phyloP scores from a whole-genome alignment of 1,140 invertebrate species.

The Globodera ellingtonae region DNA sequence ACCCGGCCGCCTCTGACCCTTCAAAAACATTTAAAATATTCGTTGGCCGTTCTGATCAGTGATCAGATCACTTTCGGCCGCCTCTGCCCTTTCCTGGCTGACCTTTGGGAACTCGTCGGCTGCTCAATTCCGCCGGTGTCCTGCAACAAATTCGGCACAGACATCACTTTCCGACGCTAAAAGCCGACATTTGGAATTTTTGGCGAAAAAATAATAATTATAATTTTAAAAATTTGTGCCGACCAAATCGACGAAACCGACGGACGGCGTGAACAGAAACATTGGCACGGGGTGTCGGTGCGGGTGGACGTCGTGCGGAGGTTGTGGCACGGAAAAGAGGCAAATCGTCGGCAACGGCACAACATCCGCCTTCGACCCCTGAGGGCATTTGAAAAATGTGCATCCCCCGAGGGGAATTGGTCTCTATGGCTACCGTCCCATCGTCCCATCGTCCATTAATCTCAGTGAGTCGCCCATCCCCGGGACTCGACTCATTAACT shows the following conservation, averaged over 20 bases:
- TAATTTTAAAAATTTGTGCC: neutral
- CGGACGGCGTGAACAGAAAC: conserved; percentile 28
- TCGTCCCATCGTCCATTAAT: neutral
- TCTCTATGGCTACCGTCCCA: neutral
- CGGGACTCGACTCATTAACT: neutral
- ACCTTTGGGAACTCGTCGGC: neutral
- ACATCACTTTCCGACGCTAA: conserved; percentile 11
- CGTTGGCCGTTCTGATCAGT: neutral
- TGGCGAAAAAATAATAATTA: neutral
- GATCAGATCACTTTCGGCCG: neutral
- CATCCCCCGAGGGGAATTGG: neutral
- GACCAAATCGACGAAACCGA: conserved; percentile 25
- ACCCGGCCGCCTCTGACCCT: neutral
- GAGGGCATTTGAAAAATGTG: neutral
- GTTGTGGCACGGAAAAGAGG: neutral
- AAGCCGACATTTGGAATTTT: neutral
- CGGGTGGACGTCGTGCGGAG: neutral
- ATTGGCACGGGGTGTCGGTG: neutral
- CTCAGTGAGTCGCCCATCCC: neutral
- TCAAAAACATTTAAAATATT: neutral
- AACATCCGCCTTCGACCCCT: neutral
- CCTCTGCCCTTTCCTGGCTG: neutral
- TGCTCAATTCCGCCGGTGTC: neutral
- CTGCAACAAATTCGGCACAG: neutral
- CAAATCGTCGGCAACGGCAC: neutral